A percentile compares a stretch with the other conserved stretches of the same genome.
Conservation (phyloP, 2,797 vertebrate genomes). For the Esox lucius region DNA sequence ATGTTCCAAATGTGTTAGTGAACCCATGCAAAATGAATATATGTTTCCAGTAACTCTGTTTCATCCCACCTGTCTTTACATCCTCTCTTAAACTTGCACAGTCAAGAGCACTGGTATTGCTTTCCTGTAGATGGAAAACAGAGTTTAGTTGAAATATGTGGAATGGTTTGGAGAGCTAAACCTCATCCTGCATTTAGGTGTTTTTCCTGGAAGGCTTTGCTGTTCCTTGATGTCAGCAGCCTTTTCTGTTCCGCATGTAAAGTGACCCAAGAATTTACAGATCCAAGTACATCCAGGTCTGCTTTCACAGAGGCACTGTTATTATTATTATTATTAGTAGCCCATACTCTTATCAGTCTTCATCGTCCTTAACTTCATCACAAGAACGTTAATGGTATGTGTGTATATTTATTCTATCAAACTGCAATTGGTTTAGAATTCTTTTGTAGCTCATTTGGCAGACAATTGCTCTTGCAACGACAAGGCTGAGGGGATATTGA, state of each 20-base stretch:
- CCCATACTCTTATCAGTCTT: too few species aligned
- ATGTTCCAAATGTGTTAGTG: constrained; percentile 52
- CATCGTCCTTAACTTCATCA: too few species aligned
- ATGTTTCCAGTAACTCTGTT: constrained; percentile 54
- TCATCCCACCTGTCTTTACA: constrained; percentile 29
- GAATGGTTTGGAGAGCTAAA: constrained; percentile 30
- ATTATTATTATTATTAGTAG: too few species aligned
- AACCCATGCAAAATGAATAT: constrained; percentile 69
- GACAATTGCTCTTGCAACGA: too few species aligned
- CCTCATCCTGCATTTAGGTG: constrained; percentile 40
- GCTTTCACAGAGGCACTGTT: too few species aligned
- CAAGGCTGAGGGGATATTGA: too few species aligned
- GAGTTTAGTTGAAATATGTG: constrained; percentile 55
- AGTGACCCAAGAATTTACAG: constrained; percentile 57
- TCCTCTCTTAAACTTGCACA: constrained; percentile 47
- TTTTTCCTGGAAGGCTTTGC: constrained; percentile 25
- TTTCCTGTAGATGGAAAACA: constrained; percentile 55
- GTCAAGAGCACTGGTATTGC: constrained; percentile 43
- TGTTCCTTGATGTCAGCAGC: constrained; percentile 27
- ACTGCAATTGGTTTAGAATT: too few species aligned
- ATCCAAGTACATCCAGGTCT: too few species aligned
- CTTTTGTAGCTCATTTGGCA: too few species aligned
- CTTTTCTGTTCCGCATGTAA: constrained; percentile 63
- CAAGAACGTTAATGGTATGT: too few species aligned
- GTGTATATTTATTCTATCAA: too few species aligned